Base-by-base conservation (phyloP, 2,888 invertebrate genomes). In the Eucera pruinosa region DNA sequence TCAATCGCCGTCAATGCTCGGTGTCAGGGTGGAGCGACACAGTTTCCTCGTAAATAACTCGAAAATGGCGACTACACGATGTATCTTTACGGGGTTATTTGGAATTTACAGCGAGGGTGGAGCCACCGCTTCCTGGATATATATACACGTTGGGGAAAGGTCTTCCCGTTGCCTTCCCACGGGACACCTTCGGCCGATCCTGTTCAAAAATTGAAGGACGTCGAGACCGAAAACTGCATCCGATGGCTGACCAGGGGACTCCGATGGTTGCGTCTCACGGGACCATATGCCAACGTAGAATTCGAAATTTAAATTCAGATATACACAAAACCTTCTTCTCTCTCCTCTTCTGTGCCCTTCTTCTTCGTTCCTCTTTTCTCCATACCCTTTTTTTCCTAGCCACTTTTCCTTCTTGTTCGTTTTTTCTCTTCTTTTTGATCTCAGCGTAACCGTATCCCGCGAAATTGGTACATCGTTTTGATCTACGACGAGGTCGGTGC, bases 161-260 rank as follows among this genome's bases (percentile, higher is more conserved):
- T 73, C 76, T 78, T 71, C 60, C 55, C 81, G 68, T 62, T 30
- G 67, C 18, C 15, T 69, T 80, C 85, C 73, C 85, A 69, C 47
- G 85, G 86, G 85, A 85, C 60, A 71, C 75, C 81, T 82, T 81
- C 77, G 80, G 79, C 78, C 81, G 81, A 86, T 83, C 86, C 82
- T 89, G 86, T 85, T 91, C 88, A 92, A 92, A 91, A 91, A 91
- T 91, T 91, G 91, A 92, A 90, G 91, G 86, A 89, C 89, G 85
- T 68, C 76, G 70, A 73, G 81, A 85, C 78, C 83, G 87, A 89
- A 86, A 91, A 91, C 90, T 90, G 90, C 90, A 91, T 90, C 86
- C 84, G 84, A 89, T 89, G 90, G 85, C 83, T 91, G 91, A 91
- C 90, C 91, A 90, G 86, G 89, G 88, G 88, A 84, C 78, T 75